Base-by-base conservation (phyloP, 2,113 vertebrate genomes). In the Zosterops pallidus region DNA sequence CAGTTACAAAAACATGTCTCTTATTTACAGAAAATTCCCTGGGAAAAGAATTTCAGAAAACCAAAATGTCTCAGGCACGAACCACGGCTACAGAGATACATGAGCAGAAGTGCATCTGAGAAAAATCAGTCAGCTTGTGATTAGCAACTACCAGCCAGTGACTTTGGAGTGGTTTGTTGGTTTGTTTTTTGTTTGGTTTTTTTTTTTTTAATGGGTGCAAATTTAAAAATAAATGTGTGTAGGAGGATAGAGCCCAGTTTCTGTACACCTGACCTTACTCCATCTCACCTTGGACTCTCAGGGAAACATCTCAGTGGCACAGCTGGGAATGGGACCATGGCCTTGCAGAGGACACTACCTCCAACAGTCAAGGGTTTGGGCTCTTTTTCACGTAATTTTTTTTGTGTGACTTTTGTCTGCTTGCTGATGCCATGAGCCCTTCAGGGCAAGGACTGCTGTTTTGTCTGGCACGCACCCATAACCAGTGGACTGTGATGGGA, bases 401-500 rank as follows among this genome's bases (percentile, higher is more conserved):
- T 80, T 52, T 56, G 22, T 37, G 41, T 46, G 37, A 39, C 9
- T 39, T 65, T 9, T n/a, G 11, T 64, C 52, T 39, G 20, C 50
- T 76, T 83, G 67, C 37, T 29, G 46, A 9, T 62, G 46, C 41
- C 0, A 0, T 20, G 44, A 53, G 22, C 17, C 33, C 46, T 33
- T 53, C 29, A 28, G 37, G 25, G 13, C 31, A 76, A 35, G 16
- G 28, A 44, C 20, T 62, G 25, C 2, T 0, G 0, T 18, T 77
- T 46, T 57, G 55, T 35, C 41, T 4, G 6, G 46, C 2, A 0
- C 0, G 0, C 5, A 23, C 13, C 35, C 35, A 3, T 16, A 35
- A 12, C 35, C 7, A 9, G 23, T 28, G 37, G 5, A 2, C 56
- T 20, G 0, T 2, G 7, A 16, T 3, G 2, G 56, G 42, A n/a